These are phyloP conservation scores for Cartodere bifasciata DNA, from an alignment of 2,888 invertebrate species.

Conservation along the genomic window DNA sequence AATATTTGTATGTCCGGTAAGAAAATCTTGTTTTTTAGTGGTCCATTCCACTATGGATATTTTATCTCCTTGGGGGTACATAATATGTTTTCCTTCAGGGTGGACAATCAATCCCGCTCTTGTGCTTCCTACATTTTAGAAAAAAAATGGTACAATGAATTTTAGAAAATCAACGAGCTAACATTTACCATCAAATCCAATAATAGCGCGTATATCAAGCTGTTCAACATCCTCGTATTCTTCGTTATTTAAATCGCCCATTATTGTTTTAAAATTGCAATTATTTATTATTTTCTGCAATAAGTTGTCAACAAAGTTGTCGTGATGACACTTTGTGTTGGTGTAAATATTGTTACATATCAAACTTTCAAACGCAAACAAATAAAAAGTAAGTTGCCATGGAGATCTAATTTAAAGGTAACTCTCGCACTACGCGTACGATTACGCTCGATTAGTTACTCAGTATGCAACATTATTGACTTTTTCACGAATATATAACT, in stretches of 20 bases:
- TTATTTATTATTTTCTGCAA: background rate
- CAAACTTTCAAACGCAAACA: no score
- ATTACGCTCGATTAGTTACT: no score
- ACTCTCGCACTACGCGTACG: no score
- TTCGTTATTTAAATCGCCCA: no score
- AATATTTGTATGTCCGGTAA: conserved; percentile 68
- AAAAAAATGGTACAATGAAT: conserved; percentile 25
- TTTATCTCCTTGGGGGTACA: conserved; percentile 71
- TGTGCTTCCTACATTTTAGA: conserved; percentile 31
- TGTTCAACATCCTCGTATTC: conserved; percentile 41
- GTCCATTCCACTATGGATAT: conserved; percentile 57
- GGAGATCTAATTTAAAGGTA: no score
- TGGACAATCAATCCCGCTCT: conserved; percentile 53
- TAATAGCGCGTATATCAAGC: conserved; percentile 55
- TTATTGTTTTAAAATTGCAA: no score
- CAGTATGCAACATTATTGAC: no score
- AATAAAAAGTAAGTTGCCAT: no score
- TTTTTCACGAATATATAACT: no score
- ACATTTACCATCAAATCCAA: conserved; percentile 66
- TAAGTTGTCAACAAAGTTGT: background rate
- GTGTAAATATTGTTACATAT: background rate
- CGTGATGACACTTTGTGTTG: background rate
- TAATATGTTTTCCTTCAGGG: conserved; percentile 54
- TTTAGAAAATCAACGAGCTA: conserved; percentile 8
- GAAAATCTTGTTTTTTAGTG: conserved; percentile 58